Evolutionary conservation across 2,113 vertebrate genomes (phyloP), one percentile per base, ranked within the genome.

Genomic region (Pithys albifrons): DNA sequence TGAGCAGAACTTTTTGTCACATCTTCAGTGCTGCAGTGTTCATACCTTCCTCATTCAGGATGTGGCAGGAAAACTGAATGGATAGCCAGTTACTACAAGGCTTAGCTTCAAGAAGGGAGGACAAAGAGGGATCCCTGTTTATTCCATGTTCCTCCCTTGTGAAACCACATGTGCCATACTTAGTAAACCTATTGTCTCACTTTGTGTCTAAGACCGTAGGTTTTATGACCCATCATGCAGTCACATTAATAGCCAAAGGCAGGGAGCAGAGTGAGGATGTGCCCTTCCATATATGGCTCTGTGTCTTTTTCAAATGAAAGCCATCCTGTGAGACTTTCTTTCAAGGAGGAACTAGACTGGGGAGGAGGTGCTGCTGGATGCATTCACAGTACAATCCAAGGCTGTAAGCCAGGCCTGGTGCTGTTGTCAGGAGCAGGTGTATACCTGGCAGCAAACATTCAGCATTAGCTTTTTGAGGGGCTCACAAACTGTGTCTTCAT

Each of bases 401-500:
- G 88, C 89, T 80, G 54, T 52, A 33, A 93, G 54, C 73, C 59
- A 41, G 52, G 72, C 14, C 58, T 48, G 54, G 22, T 89, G 46
- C n/a, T 75, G 58, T 39, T 88, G 28, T 78, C 70, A 76, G 72
- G 64, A 95, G 35, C 88, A 94, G 89, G 77, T 95, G 85, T n/a
- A 69, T 37, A 94, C 48, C 82, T 91, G 91, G 77, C 88, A 95
- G 76, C 54, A 82, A 93, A 62, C 2, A 0, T 19, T 80, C 73
- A 69, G 61, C 55, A 25, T 62, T 74, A 55, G 46, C 7, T 93
- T 96, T 96, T 64, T 43, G 87, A 88, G 78, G 51, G 62, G 33
- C 29, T 91, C 25, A 7, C 51, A 86, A 83, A 77, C 41, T 4
- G 1, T 41, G 24, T 93, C 55, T 85, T 78, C 52, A 52, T 76